A percentile compares a stretch with the other conserved stretches of the same genome.
phyloP scores from a whole-genome alignment of 1,140 invertebrate genomes.

The Cherax destructor region DNA sequence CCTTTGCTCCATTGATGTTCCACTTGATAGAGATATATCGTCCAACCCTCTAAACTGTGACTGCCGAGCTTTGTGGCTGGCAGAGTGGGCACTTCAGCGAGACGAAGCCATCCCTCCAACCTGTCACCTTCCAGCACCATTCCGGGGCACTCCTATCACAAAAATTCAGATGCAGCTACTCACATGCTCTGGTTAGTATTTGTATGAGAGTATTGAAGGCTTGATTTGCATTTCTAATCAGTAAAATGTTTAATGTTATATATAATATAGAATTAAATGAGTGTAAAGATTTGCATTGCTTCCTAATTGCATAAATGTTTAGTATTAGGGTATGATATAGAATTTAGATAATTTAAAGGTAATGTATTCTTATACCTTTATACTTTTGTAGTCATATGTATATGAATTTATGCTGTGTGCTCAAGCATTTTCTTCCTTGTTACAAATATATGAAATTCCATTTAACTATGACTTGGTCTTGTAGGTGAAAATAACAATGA shows the following conservation, averaged over 20 bases:
- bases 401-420: neutral
- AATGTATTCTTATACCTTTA: no score
- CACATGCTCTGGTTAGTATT: conserved; percentile 49
- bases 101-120: conserved; percentile 96
- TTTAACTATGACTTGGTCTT: neutral
- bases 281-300: no score
- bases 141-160: conserved; percentile 59
- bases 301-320: neutral
- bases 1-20: neutral
- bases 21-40: conserved; percentile 87
- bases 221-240: no score
- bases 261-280: no score
- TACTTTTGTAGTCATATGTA: neutral
- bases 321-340: no score
- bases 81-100: conserved; percentile 96
- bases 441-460: neutral
- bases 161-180: conserved; percentile 34
- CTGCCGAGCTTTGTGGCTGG: conserved; percentile 94
- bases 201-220: neutral
- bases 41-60: conserved; percentile 98
- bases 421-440: neutral
- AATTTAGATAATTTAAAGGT: no score
- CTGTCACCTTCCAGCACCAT: conserved; percentile 78
- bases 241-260: no score
- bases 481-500: conserved; percentile 81